These are phyloP conservation scores for Pseudococcus viburni DNA, from an alignment of 2,888 invertebrate species.

Conservation along the genomic window DNA sequence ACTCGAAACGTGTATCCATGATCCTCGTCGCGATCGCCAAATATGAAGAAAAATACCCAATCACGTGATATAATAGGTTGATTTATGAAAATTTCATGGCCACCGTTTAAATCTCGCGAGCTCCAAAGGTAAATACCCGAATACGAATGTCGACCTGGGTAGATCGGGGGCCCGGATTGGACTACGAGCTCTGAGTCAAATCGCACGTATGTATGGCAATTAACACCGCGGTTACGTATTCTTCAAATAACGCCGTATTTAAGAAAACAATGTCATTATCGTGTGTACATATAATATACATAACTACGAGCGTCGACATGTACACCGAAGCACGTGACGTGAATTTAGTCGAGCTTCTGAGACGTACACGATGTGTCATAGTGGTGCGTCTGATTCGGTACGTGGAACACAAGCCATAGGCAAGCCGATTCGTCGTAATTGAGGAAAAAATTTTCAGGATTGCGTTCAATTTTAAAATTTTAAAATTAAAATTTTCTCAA, in stretches of 20 bases:
- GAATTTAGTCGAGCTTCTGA: background rate
- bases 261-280: constrained; percentile 15
- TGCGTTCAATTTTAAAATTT: no score
- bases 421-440: no score
- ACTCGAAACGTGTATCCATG: no score
- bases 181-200: background rate
- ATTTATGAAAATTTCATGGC: constrained; percentile 30
- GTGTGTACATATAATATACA: background rate
- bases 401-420: no score
- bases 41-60: background rate
- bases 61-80: background rate
- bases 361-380: background rate
- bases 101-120: background rate
- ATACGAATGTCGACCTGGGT: background rate
- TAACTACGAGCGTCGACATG: constrained; percentile 10
- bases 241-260: constrained; percentile 4
- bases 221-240: constrained; percentile 16
- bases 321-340: constrained; percentile 34
- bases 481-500: no score
- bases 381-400: no score
- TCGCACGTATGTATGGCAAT: background rate
- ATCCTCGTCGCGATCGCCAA: background rate
- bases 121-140: background rate
- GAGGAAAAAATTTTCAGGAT: no score
- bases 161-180: background rate